These are phyloP conservation scores for Crocuta crocuta DNA, from an alignment of 2,113 vertebrate genomes.

Conservation along the genomic window DNA sequence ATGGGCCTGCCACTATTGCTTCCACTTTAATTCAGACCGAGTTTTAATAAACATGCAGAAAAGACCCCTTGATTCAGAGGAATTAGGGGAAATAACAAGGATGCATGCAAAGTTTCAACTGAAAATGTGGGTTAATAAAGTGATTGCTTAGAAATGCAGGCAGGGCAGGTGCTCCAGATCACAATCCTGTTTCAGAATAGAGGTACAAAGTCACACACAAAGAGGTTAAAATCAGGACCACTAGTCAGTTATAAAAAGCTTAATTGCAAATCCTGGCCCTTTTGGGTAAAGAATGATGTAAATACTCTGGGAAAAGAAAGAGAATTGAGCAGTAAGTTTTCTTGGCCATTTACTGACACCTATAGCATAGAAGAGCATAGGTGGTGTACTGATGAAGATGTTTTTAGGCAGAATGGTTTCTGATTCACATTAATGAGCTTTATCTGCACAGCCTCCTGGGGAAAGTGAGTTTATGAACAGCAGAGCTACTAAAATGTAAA, in stretches of 20 bases:
- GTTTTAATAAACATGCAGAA: conserved; percentile 78
- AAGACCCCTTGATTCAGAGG: conserved; percentile 36
- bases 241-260: conserved; percentile 62
- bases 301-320: conserved; percentile 45
- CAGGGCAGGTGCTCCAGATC: conserved; percentile 20
- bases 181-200: conserved; percentile 44
- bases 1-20: conserved; percentile 82
- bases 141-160: conserved; percentile 64
- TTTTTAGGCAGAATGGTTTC: conserved; percentile 55
- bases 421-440: conserved; percentile 51
- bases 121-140: conserved; percentile 26
- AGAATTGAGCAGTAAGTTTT: conserved; percentile 29
- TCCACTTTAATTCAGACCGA: conserved; percentile 65
- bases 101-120: conserved; percentile 67
- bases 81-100: conserved; percentile 34
- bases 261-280: conserved; percentile 61
- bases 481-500: conserved; percentile 68
- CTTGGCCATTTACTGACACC: conserved; percentile 40
- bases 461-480: conserved; percentile 20
- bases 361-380: background rate
- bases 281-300: conserved; percentile 48
- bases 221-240: conserved; percentile 57
- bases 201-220: conserved; percentile 29
- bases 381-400: background rate
- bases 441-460: conserved; percentile 42